Evolutionary conservation across 2,113 vertebrate species (phyloP), one percentile per base, ranked within the genome.

Genomic region (Alectura lathami): DNA sequence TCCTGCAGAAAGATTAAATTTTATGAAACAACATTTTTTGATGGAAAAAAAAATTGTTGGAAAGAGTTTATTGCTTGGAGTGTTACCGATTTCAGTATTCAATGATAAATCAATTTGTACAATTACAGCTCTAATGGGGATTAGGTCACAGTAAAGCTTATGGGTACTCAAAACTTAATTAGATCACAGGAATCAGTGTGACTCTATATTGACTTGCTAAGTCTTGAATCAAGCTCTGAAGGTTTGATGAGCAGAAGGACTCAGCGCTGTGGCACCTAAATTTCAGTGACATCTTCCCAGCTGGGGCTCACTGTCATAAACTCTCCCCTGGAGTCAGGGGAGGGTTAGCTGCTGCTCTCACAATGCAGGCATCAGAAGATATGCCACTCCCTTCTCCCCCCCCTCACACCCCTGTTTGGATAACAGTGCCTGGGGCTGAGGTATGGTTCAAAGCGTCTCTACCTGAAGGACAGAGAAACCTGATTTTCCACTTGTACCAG

Each of bases 161-260:
- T 57, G 93, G 94, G 75, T 88, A 81, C 83, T 97, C 89, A 83
- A 83, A 85, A 59, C 68, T 95, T 96, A 96, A 95, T 96, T 93
- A 95, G 93, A 68, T 95, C 50, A 88, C 54, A 93, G 63, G 85
- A 95, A 86, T 89, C 78, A 67, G 75, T 56, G 56, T 87, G 87
- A 77, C 38, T 95, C 38, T 86, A 2, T 93, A 90, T 72, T 81
- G 91, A 94, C 82, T 89, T 1, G 3, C 9, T 67, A 70, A 83
- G 72, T 57, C 91, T 80, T 86, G 84, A 89, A 73, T 87, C 81
- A 89, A 45, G 17, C 30, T 94, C 70, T 75, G 83, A 81, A 75
- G 78, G 29, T 36, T 67, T 86, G 68, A 80, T 88, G 88, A 83
- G n/a, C 76, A 74, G 72, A 72, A 85, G 48, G 51, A 54, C 38